Base-by-base conservation (phyloP, 2,888 invertebrate genomes). In the Saturnia pavonia region DNA sequence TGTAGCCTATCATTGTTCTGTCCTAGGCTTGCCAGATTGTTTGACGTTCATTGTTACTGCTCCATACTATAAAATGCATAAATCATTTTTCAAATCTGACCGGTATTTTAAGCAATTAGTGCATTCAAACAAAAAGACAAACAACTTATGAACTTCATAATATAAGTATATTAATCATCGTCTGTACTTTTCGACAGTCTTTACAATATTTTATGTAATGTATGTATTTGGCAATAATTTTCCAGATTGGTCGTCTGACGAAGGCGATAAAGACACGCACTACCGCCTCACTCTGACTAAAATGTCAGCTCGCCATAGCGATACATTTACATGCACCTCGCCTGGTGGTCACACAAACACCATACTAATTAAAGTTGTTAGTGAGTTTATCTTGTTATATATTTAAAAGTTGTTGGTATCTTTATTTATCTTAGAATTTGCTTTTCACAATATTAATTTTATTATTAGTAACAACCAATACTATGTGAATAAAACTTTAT, bases 301-400 rank as follows among this genome's bases (percentile, higher is more conserved):
- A 87, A 96, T 97, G 80, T 96, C 97, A 80, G 94, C 95, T n/a
- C 96, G 97, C 71, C 97, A 98, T 91, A 96, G 97, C 51, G 98
- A 97, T 70, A 96, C 96, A 74, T 98, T 96, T 88, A 97, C 97
- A 0, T 98, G 98, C 88, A 96, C 97, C 8, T 96, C 97, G 0
- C 97, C 97, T 8, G 94, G 96, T 71, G 97, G 97, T 54, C 95
- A 96, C 77, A 97, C 97, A 69, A 97, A 97, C 89, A 96, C 96
- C 70, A 94, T 97, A 78, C 90, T 94, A 73, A 94, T 97, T 79
- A 95, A 94, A 88, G 97, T 98, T 88, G 96, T 96, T 94, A 97
- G 97, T 97, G 94, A 95, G 95, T 94, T 82, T 80, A 54, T 71
- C 42, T n/a, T 69, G 22, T n/a, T 40, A 8, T 60, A 60, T 60